Conservation (phyloP, 2,797 vertebrate species). For the Sebastes oblongus region DNA sequence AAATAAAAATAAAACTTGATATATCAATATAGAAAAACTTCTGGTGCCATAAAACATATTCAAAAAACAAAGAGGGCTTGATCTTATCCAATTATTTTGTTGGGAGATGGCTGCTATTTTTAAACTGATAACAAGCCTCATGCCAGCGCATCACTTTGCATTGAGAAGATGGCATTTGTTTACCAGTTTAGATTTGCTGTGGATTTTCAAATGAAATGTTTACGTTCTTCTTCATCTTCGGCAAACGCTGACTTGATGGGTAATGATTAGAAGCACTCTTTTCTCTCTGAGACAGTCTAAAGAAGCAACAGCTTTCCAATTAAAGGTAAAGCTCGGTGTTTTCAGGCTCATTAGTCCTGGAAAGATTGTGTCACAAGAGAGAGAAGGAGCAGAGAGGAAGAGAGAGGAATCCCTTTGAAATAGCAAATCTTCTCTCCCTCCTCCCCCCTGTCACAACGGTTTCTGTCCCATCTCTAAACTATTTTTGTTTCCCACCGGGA, state of each 20-base stretch:
- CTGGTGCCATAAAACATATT: neutral
- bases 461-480: conserved; percentile 12
- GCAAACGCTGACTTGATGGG: conserved; percentile 21
- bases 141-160: neutral
- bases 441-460: neutral
- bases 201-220: conserved; percentile 22
- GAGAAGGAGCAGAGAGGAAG: neutral
- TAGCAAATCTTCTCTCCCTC: neutral
- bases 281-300: neutral
- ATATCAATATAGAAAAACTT: neutral
- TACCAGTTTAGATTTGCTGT: neutral
- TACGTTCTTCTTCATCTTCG: neutral
- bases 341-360: conserved; percentile 41
- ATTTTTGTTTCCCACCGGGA: conserved; percentile 1
- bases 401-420: conserved; percentile 35
- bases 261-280: neutral
- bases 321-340: conserved; percentile 23
- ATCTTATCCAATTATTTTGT: conserved; percentile 35
- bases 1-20: neutral
- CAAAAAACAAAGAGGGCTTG: conserved; percentile 1
- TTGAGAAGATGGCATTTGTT: conserved; percentile 2
- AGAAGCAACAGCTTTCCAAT: conserved; percentile 33
- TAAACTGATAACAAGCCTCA: conserved; percentile 9
- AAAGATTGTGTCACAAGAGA: conserved; percentile 7
- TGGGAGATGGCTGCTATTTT: conserved; percentile 12